Conservation (phyloP, 2,888 invertebrate species). For the Scaptomyza tumidula region DNA sequence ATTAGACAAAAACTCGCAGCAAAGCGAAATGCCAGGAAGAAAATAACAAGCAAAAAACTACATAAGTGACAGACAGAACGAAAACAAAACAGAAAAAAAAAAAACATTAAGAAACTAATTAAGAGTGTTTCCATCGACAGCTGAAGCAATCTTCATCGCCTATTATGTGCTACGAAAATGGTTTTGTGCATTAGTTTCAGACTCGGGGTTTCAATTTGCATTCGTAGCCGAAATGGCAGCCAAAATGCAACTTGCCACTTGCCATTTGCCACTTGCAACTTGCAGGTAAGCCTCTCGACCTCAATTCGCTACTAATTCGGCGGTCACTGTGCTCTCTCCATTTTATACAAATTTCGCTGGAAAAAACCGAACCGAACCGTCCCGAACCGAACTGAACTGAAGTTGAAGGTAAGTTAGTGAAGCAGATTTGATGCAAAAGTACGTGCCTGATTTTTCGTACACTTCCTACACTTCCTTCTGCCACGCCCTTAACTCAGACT, state of each 20-base stretch:
- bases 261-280: background rate
- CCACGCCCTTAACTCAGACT: background rate
- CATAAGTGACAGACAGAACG: constrained; percentile 32
- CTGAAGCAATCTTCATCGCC: constrained; percentile 14
- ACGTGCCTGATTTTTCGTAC: constrained; percentile 42
- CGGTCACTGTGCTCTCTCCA: constrained; percentile 16
- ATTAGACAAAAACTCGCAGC: constrained; percentile 55
- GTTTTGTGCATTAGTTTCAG: background rate
- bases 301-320: constrained; percentile 17
- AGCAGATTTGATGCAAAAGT: constrained; percentile 9
- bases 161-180: background rate
- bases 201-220: background rate
- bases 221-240: background rate
- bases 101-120: constrained; percentile 62
- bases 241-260: background rate
- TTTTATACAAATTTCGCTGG: constrained; percentile 56
- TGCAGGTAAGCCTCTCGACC: constrained; percentile 12
- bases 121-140: constrained; percentile 61
- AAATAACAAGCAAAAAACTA: constrained; percentile 58
- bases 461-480: background rate
- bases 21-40: constrained; percentile 30
- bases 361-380: background rate
- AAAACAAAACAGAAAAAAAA: background rate
- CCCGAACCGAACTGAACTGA: background rate
- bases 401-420: constrained; percentile 3